Percentiles rank a stretch among this genome's conserved stretches.
phyloP scores from a whole-genome alignment of 2,888 invertebrate genomes.

The Eucera pruinosa region DNA sequence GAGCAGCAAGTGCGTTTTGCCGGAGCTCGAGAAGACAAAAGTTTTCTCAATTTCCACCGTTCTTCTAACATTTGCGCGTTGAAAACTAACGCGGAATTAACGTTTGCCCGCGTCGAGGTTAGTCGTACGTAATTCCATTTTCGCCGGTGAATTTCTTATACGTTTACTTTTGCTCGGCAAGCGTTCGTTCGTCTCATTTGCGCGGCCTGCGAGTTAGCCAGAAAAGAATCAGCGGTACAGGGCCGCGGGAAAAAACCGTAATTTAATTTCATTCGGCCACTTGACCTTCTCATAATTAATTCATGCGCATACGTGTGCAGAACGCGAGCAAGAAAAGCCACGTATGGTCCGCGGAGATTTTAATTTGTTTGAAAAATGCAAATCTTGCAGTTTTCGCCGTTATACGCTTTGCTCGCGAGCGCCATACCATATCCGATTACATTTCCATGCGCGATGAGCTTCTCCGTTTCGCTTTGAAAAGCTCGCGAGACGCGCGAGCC shows the following conservation, averaged over 20 bases:
- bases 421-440: background rate
- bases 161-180: background rate
- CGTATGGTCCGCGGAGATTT: conserved; percentile 1
- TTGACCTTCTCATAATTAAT: conserved; percentile 30
- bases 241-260: background rate
- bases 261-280: conserved; percentile 21
- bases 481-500: too few relatives aligned
- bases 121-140: background rate
- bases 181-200: conserved; percentile 1
- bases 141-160: background rate
- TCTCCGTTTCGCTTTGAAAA: background rate
- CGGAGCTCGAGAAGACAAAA: background rate
- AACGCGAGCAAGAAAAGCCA: background rate
- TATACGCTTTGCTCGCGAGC: background rate
- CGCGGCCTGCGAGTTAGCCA: background rate
- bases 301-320: conserved; percentile 9
- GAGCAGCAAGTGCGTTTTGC: too few relatives aligned
- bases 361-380: conserved; percentile 1
- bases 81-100: too few relatives aligned
- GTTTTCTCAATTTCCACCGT: conserved; percentile 10
- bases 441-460: background rate
- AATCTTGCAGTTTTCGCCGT: background rate
- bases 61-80: too few relatives aligned
- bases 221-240: conserved; percentile 3
- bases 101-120: background rate